Percentiles rank a stretch among this genome's conserved stretches.
These are phyloP conservation scores for Scaeva pyrastri DNA, from an alignment of 2,888 invertebrate genomes.

Conservation along the genomic window DNA sequence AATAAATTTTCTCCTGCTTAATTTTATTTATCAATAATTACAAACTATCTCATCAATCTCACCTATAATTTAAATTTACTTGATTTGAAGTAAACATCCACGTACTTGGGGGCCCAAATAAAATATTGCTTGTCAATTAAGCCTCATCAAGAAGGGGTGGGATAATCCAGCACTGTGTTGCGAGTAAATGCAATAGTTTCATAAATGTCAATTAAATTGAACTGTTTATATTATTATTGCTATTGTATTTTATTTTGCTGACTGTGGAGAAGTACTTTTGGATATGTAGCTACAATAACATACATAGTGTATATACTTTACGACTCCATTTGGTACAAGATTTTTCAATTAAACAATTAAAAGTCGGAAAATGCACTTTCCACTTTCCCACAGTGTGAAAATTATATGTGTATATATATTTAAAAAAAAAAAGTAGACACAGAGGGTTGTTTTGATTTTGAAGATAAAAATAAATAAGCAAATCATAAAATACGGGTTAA, in stretches of 20 bases:
- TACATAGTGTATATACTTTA: slow-evolving; percentile 1
- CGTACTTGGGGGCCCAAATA: neutral
- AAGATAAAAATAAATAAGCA: slow-evolving; percentile 29
- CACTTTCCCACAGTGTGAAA: neutral
- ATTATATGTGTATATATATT: neutral
- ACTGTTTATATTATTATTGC: slow-evolving; percentile 57
- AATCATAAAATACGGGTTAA: neutral
- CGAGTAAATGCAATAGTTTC: slow-evolving; percentile 59
- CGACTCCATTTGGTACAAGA: slow-evolving; percentile 58
- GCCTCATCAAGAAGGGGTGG: neutral
- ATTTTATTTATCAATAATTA: too few relatives aligned
- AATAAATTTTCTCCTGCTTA: too few relatives aligned
- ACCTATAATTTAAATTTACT: too few relatives aligned
- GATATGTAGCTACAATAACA: neutral
- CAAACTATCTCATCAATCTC: too few relatives aligned
- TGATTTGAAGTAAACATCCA: too few relatives aligned
- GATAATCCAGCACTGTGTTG: slow-evolving; percentile 10
- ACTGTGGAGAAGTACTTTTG: slow-evolving; percentile 18
- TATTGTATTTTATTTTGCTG: slow-evolving; percentile 19
- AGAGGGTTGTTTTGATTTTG: slow-evolving; percentile 14
- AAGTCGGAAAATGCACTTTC: slow-evolving; percentile 51
- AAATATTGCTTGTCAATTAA: neutral
- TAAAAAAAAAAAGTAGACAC: too few relatives aligned
- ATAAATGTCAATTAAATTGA: slow-evolving; percentile 73
- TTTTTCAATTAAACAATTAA: slow-evolving; percentile 72